Base-by-base conservation (phyloP, 1,140 invertebrate species). In the Schmidtea mediterranea region DNA sequence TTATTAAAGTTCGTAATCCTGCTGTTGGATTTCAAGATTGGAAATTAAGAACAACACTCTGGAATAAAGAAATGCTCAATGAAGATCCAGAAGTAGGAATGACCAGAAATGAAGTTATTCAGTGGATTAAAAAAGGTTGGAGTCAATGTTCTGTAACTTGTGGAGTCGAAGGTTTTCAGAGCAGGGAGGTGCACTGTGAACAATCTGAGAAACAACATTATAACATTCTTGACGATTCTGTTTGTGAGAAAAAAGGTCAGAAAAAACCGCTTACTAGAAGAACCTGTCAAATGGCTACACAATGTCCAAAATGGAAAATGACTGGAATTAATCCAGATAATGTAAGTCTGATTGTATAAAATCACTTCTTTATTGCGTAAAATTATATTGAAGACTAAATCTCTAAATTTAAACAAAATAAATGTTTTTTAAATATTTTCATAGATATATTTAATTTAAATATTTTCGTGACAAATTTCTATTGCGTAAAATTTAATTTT, bases 41-140 rank as follows among this genome's bases (percentile, higher is more conserved):
- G 43, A 13, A 19, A 13, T 19, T 19, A 21, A 12, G 43, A 13
- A 45, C 43, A 21, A 21, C 15, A 24, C 43, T 45, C 18, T 22
- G 18, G 43, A 45, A 45, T 13, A 45, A 21, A 13, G 43, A 45
- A 21, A 45, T 45, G 43, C 43, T 24, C 6, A 45, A 45, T 45
- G 43, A 45, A 24, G 43, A 45, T 24, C 19, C 43, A 24, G 21
- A 45, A 21, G 22, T 6, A 6, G 8, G 6, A 2, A 13, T 8
- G 5, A 5, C 5, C 5, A 2, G 21, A 13, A 15, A 21, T 13
- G 43, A 19, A 2, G 21, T 45, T 45, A 21, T 45, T 24, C 43
- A 45, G 21, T 45, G 43, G 43, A 21, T 45, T 5, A 21, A 45
- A n/a, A 13, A 13, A 45, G 10, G 15, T 8, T 45, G 43, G 43